Evolutionary conservation across 2,797 vertebrate species (phyloP).

Genomic region (Chanos chanos): DNA sequence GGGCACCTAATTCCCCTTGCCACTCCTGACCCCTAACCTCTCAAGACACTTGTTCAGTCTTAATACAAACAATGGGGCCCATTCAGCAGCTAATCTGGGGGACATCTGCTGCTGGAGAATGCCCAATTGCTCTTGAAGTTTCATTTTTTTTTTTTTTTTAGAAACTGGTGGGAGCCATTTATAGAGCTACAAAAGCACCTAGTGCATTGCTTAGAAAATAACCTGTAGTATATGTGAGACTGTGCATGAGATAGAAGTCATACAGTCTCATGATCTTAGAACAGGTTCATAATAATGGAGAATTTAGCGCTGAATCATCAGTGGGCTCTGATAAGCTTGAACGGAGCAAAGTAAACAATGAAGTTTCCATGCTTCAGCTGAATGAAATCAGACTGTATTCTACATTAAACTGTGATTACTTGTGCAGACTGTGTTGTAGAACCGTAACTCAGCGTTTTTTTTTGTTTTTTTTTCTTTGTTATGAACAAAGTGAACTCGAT

Average conservation of each 20-base stretch:
- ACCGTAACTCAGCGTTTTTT: neutral
- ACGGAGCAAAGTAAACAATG: no score
- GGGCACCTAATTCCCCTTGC: conserved; percentile 60
- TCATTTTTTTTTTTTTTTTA: conserved; percentile 20
- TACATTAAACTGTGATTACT: neutral
- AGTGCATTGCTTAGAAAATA: no score
- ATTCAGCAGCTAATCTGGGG: conserved; percentile 60
- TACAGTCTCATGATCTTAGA: no score
- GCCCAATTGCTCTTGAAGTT: conserved; percentile 17
- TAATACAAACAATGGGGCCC: conserved; percentile 61
- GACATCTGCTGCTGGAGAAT: conserved; percentile 62
- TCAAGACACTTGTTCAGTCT: conserved; percentile 64
- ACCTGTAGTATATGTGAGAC: no score
- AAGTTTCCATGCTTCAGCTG: no score
- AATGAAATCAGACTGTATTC: no score
- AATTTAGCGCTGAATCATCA: no score
- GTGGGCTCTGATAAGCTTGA: no score
- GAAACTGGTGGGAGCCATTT: conserved; percentile 34
- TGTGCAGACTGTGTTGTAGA: neutral
- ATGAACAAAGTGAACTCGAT: conserved; percentile 12
- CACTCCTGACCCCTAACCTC: conserved; percentile 57
- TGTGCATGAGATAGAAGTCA: no score
- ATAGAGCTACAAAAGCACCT: conserved; percentile 27
- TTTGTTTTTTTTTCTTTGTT: neutral
- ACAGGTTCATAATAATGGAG: neutral